Evolutionary conservation across 2,888 invertebrate genomes (phyloP), one percentile per base, ranked within the genome.

Genomic region (Philereme vetulata): DNA sequence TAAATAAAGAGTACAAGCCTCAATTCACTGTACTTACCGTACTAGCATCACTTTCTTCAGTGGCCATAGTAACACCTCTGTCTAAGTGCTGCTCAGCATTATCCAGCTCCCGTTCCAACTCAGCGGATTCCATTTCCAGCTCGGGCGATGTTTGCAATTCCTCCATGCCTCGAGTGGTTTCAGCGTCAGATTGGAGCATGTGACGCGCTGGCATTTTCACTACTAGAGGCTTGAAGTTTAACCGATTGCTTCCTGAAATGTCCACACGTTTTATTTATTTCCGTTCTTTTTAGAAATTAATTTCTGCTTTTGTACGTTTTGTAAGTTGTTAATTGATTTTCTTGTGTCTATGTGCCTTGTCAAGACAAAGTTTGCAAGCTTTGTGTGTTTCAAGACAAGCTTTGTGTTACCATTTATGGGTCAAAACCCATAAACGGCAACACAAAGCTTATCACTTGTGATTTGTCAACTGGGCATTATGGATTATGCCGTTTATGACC

Each of bases 1-100:
- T n/a, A n/a, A n/a, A n/a, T n/a, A n/a, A n/a, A n/a, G n/a, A n/a
- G n/a, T n/a, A n/a, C n/a, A n/a, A n/a, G n/a, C n/a, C n/a, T n/a
- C n/a, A 10, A n/a, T n/a, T 4, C 2, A 8, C n/a, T 21, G 51
- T 54, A 82, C 90, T 85, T 68, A 92, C 92, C 81, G 88, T 87
- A 40, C 92, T 91, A 43, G 80, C 84, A 65, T 92, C 92, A 57
- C 90, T 91, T 65, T 93, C 93, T 54, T 88, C 90, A 0, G 85
- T 83, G 21, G 92, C 93, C 56, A 92, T 83, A 36, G 88, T 82
- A 4, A 85, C 83, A 34, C 80, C 87, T 60, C 78, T 82, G 4
- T 87, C 81, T 61, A 91, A 72, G 44, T 86, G 88, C 38, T 81
- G 81, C 63, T 90, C 90, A 53, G 84, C 89, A 47, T 80, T 80